phyloP scores from a whole-genome alignment of 2,113 vertebrate species.

The Podarcis muralis region DNA sequence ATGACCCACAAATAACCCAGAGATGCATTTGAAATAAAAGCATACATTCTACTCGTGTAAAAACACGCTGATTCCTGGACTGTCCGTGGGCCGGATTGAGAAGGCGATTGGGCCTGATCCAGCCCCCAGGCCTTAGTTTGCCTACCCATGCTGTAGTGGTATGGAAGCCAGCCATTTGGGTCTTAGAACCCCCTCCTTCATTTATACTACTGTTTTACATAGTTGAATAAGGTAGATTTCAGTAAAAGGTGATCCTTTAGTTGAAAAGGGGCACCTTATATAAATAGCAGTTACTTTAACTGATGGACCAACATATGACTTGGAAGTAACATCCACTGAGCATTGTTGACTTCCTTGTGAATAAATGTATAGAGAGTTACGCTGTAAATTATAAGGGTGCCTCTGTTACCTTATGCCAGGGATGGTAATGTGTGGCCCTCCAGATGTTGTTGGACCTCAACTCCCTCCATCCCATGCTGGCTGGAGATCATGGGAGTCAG shows the following conservation, averaged over 20 bases:
- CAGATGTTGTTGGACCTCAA: background rate
- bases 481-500: no score
- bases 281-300: background rate
- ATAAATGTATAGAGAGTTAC: background rate
- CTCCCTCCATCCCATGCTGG: no score
- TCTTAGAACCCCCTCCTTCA: background rate
- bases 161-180: background rate
- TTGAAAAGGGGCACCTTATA: background rate
- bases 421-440: background rate
- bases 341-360: no score
- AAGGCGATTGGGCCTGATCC: no score
- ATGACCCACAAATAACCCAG: no score
- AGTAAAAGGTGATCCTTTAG: background rate
- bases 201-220: background rate
- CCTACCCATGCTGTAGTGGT: no score
- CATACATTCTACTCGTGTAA: no score
- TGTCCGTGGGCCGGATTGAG: no score
- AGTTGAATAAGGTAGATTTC: background rate
- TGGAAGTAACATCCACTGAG: background rate
- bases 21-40: no score
- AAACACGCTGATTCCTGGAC: no score
- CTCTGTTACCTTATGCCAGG: background rate
- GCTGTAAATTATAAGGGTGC: background rate
- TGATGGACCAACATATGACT: background rate
- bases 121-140: no score